A percentile compares a stretch with the other conserved stretches of the same genome.
phyloP scores from a whole-genome alignment of 2,113 vertebrate species.

The human region GRCh38 chr6:124550501-124551000 shows the following conservation, averaged over 20 bases:
- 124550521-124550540: background rate
- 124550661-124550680: background rate
- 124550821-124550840: background rate
- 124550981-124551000: background rate
- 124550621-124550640: background rate
- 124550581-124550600: background rate
- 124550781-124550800: background rate
- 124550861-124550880: background rate
- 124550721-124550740: background rate
- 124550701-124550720: background rate
- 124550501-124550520: background rate
- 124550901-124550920: background rate
- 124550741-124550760: background rate
- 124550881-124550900: background rate
- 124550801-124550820: background rate
- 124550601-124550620: background rate
- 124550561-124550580: background rate
- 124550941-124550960: background rate
- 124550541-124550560: background rate
- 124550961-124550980: background rate
- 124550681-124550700: background rate
- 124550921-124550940: background rate
- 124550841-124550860: background rate
- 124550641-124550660: background rate
- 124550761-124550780: background rate